Evolutionary conservation across 1,140 invertebrate species (phyloP), one percentile per base, ranked within the genome.

Genomic region (Mactra quadrangularis): DNA sequence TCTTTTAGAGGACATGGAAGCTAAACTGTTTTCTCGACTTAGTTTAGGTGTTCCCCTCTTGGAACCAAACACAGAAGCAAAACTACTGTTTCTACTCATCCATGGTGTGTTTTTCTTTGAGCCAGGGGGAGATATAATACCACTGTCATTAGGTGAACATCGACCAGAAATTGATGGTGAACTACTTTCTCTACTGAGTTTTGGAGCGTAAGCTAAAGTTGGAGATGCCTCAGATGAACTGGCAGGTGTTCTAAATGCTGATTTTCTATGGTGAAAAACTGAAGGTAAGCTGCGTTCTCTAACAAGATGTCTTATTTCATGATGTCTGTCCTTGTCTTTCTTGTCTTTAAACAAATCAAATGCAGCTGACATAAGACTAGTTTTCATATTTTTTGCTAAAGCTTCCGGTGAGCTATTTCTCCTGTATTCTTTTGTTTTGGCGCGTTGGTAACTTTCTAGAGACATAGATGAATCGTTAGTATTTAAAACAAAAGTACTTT

Each of bases 371-470:
- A 50, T 50, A 4, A 68, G 29, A 50, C 25, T 27, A 31, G 11
- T 19, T 50, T 68, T 68, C 4, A 27, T 27, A 9, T 6, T 6
- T 55, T 27, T 55, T 55, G 25, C 7, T 29, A 27, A 29, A 29
- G 4, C 2, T 57, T 78, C 76, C 31, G 76, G 76, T 0, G 76
- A 78, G n/a, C 76, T 78, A 19, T 68, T 78, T 38, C 76, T 50
- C n/a, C 76, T 50, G 25, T 33, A 55, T 13, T 41, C 47, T 27
- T 25, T 33, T 29, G 27, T 35, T 41, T 62, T 50, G 6, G 0
- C 41, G n/a, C 33, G 17, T 33, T 1, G 15, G 15, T 22, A 33
- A 15, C 33, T 31, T 59, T 41, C 35, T 41, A 52, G 41, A 7
- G 55, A 25, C 55, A 60, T 78, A 22, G 60, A 38, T 29, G 76